These are phyloP conservation scores for Aphaenogaster ashmeadi DNA, from an alignment of 1,140 invertebrate genomes.

Conservation along the genomic window DNA sequence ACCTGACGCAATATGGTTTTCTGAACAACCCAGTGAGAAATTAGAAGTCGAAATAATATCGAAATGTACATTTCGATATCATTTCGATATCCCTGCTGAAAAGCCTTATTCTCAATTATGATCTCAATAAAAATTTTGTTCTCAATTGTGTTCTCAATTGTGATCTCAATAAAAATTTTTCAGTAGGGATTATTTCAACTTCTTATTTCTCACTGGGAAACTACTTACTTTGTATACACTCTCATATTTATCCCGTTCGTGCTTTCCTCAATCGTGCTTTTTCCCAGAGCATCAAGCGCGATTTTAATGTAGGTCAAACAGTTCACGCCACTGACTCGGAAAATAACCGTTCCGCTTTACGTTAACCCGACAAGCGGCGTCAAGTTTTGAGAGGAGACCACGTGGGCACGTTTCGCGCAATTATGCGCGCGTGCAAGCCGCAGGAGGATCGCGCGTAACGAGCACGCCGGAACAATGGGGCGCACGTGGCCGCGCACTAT, in stretches of 20 bases:
- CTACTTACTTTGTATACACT: not conserved
- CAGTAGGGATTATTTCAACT: too few relatives aligned
- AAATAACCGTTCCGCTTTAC: not conserved
- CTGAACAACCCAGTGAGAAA: not conserved
- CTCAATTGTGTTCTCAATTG: too few relatives aligned
- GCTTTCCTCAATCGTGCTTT: not conserved
- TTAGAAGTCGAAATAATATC: too few relatives aligned
- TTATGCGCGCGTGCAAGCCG: conserved; percentile 35
- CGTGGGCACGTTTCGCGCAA: conserved; percentile 11
- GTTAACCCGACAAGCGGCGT: not conserved
- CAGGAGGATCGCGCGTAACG: conserved; percentile 31
- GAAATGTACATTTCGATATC: too few relatives aligned
- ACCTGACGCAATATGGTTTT: not conserved
- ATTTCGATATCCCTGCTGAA: too few relatives aligned
- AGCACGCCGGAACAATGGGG: conserved; percentile 44
- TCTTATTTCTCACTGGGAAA: not conserved
- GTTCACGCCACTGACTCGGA: not conserved
- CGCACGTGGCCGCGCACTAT: conserved; percentile 49
- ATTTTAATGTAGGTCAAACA: conserved; percentile 8
- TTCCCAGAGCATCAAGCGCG: not conserved
- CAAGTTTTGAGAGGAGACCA: conserved; percentile 31
- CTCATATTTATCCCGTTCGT: not conserved
- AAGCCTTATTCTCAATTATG: too few relatives aligned
- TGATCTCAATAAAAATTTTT: too few relatives aligned
- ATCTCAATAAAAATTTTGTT: too few relatives aligned